A percentile compares a stretch with the other conserved stretches of the same genome.
Evolutionary conservation across 2,888 invertebrate genomes (phyloP).

Genomic region (Papilio gigon): DNA sequence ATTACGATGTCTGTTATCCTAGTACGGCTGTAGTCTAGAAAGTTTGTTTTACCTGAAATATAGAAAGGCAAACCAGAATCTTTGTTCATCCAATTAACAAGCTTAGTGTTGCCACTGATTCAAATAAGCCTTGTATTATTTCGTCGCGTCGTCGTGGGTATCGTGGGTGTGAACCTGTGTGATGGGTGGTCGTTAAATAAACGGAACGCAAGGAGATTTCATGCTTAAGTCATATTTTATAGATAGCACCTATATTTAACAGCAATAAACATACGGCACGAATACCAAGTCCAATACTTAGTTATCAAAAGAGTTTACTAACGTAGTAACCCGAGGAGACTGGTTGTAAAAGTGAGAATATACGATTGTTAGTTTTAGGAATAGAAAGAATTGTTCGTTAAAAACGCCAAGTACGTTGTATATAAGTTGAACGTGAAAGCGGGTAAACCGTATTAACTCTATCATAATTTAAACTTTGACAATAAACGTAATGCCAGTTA

Average conservation of each 20-base stretch:
- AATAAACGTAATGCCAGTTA: conserved; percentile 41
- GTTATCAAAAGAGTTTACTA: conserved; percentile 44
- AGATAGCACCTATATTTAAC: conserved; percentile 27
- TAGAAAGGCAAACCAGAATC: not conserved
- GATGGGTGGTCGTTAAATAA: conserved; percentile 24
- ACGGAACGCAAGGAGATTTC: conserved; percentile 25
- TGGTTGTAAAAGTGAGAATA: conserved; percentile 58
- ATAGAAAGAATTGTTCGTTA: conserved; percentile 52
- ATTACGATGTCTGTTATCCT: no score
- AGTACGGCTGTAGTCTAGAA: no score
- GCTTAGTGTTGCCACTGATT: not conserved
- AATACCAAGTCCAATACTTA: conserved; percentile 18
- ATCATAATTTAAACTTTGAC: conserved; percentile 41
- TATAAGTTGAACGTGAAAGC: conserved; percentile 32
- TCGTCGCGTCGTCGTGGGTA: conserved; percentile 1
- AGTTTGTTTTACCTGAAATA: not conserved
- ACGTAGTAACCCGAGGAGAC: conserved; percentile 50
- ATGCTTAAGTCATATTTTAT: conserved; percentile 27
- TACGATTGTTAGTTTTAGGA: conserved; percentile 55
- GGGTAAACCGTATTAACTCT: conserved; percentile 30
- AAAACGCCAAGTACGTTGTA: conserved; percentile 45
- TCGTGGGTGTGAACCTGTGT: conserved; percentile 8
- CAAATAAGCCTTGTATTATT: not conserved
- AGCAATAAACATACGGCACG: conserved; percentile 20
- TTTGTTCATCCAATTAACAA: not conserved